These are phyloP conservation scores for Onthophagus sagittarius DNA, from an alignment of 2,888 invertebrate species.

Conservation along the genomic window DNA sequence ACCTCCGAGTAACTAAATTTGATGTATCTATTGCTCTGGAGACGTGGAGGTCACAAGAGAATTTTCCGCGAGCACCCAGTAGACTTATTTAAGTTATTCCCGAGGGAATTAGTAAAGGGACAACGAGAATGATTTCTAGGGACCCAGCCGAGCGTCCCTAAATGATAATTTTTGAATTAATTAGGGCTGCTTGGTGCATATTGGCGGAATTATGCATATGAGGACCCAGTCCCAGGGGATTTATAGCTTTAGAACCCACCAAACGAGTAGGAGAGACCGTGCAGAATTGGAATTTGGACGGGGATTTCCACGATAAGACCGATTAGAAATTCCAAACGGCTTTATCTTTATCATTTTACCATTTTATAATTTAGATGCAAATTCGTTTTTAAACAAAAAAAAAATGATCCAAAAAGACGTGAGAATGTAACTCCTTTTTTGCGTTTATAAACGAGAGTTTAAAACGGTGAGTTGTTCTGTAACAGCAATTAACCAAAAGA, in stretches of 20 bases:
- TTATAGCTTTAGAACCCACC: conserved; percentile 23
- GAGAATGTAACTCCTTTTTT: background rate
- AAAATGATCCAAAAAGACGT: background rate
- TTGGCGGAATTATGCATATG: conserved; percentile 41
- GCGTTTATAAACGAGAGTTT: background rate
- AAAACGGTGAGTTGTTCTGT: background rate
- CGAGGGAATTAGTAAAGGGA: conserved; percentile 41
- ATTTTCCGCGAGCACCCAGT: conserved; percentile 41
- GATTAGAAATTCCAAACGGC: background rate
- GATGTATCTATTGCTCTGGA: conserved; percentile 35
- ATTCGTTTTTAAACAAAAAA: background rate
- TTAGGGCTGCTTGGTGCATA: conserved; percentile 40
- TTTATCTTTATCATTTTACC: background rate
- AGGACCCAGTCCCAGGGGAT: conserved; percentile 38
- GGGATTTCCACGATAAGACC: conserved; percentile 37
- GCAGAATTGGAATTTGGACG: conserved; percentile 1
- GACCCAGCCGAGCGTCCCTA: conserved; percentile 30
- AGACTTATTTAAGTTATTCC: conserved; percentile 47
- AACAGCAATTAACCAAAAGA: conserved; percentile 28
- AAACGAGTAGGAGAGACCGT: background rate
- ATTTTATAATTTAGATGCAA: conserved; percentile 13
- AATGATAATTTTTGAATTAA: conserved; percentile 38
- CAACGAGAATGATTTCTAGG: conserved; percentile 18
- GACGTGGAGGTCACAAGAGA: conserved; percentile 40
- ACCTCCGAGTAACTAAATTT: conserved; percentile 40